Evolutionary conservation across 2,797 vertebrate genomes (phyloP), one percentile per base, ranked within the genome.

Genomic region (Menidia menidia): DNA sequence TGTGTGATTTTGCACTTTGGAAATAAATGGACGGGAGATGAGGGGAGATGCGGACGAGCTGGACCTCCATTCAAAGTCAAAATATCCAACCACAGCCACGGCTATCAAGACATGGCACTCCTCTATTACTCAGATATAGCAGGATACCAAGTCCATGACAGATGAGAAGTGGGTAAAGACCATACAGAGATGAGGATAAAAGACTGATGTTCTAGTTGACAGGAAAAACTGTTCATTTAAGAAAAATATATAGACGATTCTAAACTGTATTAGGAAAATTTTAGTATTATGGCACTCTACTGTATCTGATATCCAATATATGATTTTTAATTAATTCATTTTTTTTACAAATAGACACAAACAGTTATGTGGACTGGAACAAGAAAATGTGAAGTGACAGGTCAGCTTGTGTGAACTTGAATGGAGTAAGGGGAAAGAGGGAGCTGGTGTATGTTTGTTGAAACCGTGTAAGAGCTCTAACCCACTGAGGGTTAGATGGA

Each of bases 31-130:
- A 53, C 4, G 39, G 18, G 3, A 59, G 3, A 39, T n/a, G 41
- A 47, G 54, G 11, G 42, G 52, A 70, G 57, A 54, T 25, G 54
- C 51, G 65, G 54, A 67, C 25, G 43, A 52, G 62, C 32, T 11
- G 44, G 74, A 72, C 44, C 52, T 62, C 25, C 39, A 45, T 52
- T 60, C 64, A 50, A 64, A 83, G 63, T 68, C 16, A n/a, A 75
- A 60, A 82, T 77, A 86, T 87, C 71, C 71, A n/a, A 78, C 63
- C 33, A 47, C 19, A 63, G 64, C 58, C 7, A 9, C 39, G 59
- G 63, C 68, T 74, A 85, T 85, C 73, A 87, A 76, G 83, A 74
- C 76, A 48, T 9, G 53, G 33, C 73, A 44, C 77, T 76, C 53
- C 59, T 82, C 66, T 77, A 68, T 78, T 68, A 71, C 67, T 75